Conservation (phyloP, 64 coral and sea anemone species). For the Pocillopora damicornis region DNA sequence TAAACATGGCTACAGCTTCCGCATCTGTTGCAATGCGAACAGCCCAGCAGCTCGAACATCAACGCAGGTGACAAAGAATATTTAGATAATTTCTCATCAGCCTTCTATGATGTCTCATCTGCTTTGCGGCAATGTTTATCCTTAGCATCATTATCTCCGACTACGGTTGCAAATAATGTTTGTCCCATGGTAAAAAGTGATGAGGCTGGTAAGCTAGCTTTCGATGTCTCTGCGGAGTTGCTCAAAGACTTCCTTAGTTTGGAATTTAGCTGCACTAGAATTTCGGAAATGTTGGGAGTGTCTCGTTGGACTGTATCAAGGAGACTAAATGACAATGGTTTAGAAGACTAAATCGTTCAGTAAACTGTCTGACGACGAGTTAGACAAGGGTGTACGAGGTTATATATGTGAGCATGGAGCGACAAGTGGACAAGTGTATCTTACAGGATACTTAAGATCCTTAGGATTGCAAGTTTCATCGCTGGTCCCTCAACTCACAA, state of each 20-base stretch:
- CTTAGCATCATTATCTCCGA: not conserved
- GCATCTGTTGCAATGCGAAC: no score
- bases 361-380: not conserved
- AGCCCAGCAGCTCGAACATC: not conserved
- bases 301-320: conserved; percentile 45
- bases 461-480: conserved; percentile 6
- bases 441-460: conserved; percentile 5
- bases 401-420: not conserved
- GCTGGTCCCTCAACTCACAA: conserved; percentile 8
- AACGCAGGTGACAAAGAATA: not conserved
- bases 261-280: not conserved
- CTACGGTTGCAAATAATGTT: not conserved
- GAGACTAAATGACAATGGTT: not conserved
- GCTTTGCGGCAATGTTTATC: conserved; percentile 22
- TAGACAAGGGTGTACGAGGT: not conserved
- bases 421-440: conserved; percentile 22
- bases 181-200: conserved; percentile 3
- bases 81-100: not conserved
- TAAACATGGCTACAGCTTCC: no score
- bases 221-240: not conserved
- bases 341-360: not conserved
- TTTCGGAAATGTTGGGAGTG: conserved; percentile 27
- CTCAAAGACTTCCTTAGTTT: no score
- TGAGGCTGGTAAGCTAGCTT: not conserved
- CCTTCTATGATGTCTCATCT: conserved; percentile 2